Percentiles rank a stretch among this genome's conserved stretches.
Conservation (phyloP, 1,140 invertebrate genomes). For the Drosophila elegans region DNA sequence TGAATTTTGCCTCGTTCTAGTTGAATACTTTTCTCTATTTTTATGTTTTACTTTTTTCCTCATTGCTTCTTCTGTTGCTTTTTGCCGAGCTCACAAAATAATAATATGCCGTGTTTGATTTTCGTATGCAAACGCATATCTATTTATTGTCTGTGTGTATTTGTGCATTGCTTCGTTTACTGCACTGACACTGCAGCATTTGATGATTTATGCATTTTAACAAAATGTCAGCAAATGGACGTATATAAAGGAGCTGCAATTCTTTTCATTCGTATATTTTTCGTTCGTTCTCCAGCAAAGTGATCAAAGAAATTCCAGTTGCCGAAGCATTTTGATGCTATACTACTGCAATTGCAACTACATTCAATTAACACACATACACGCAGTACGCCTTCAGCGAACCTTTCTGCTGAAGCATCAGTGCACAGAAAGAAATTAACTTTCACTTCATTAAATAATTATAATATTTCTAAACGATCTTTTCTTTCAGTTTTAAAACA, state of each 20-base stretch:
- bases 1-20: constrained; percentile 49
- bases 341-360: constrained; percentile 18
- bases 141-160: constrained; percentile 51
- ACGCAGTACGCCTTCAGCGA: constrained; percentile 29
- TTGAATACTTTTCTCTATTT: constrained; percentile 23
- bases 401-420: neutral
- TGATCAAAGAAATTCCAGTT: constrained; percentile 39
- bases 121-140: constrained; percentile 41
- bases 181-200: constrained; percentile 75
- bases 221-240: constrained; percentile 74
- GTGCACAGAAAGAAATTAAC: constrained; percentile 1
- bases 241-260: constrained; percentile 17
- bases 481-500: no score
- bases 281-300: constrained; percentile 14
- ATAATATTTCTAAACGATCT: no score
- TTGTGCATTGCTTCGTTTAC: constrained; percentile 65
- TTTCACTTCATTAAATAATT: neutral
- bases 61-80: constrained; percentile 35
- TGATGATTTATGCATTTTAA: constrained; percentile 80
- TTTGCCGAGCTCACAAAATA: constrained; percentile 78
- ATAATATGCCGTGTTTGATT: constrained; percentile 76
- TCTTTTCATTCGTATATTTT: constrained; percentile 12
- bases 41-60: constrained; percentile 17
- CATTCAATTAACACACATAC: constrained; percentile 40
- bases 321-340: constrained; percentile 2